phyloP scores from a whole-genome alignment of 2,797 vertebrate species.

The Oreortyx pictus region DNA sequence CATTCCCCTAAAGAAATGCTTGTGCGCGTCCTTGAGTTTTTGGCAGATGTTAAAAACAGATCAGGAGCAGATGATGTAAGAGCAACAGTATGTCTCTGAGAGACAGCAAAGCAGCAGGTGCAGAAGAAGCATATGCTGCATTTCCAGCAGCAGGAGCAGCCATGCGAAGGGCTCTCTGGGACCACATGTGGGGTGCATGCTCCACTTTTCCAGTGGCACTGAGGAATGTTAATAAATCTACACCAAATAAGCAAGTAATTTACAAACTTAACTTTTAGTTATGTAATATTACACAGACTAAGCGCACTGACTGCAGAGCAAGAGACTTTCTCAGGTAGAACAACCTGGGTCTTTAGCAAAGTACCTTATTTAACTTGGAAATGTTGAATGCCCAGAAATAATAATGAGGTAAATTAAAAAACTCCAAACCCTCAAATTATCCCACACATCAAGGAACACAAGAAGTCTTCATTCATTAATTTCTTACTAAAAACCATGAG shows the following conservation, averaged over 20 bases:
- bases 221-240: neutral
- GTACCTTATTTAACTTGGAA: neutral
- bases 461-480: neutral
- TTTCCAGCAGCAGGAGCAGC: conserved; percentile 30
- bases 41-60: conserved; percentile 55
- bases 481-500: neutral
- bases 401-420: neutral
- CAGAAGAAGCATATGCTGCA: conserved; percentile 45
- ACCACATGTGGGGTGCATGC: neutral
- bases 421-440: neutral
- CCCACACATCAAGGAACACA: neutral
- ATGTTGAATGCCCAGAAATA: neutral
- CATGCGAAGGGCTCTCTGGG: neutral
- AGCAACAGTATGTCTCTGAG: conserved; percentile 39
- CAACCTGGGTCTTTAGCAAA: neutral
- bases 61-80: conserved; percentile 52
- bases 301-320: neutral
- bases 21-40: neutral
- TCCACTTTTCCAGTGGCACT: conserved; percentile 7
- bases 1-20: neutral
- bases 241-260: conserved; percentile 30
- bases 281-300: neutral
- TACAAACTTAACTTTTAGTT: conserved; percentile 25
- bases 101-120: conserved; percentile 62
- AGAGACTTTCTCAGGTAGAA: neutral